A percentile compares a stretch with the other conserved stretches of the same genome.
These are phyloP conservation scores for Tragulus kanchil DNA, from an alignment of 2,113 vertebrate genomes.

Conservation along the genomic window DNA sequence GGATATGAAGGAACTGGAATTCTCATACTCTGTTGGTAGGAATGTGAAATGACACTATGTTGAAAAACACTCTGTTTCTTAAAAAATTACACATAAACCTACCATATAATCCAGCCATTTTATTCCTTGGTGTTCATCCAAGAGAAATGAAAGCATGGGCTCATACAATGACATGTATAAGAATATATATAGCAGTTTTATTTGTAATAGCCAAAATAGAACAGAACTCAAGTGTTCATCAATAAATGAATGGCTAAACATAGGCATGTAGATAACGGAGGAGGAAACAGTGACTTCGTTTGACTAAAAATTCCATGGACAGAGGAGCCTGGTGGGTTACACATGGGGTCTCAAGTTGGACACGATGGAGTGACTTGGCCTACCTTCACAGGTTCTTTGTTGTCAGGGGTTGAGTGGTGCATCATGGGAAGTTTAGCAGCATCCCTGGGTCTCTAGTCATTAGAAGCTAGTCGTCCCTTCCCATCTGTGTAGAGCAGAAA, in stretches of 20 bases:
- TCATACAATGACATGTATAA: neutral
- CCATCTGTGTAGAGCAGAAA: neutral
- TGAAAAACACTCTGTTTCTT: no score
- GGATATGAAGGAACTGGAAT: no score
- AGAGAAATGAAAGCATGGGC: neutral
- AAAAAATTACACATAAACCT: no score
- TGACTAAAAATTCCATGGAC: neutral
- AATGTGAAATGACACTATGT: no score
- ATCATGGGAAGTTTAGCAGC: neutral
- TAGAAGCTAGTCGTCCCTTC: neutral
- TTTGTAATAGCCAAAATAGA: neutral
- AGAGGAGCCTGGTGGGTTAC: neutral
- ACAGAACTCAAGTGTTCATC: neutral
- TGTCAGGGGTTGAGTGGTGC: neutral
- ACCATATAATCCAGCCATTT: neutral
- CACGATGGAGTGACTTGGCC: accelerated
- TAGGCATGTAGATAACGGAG: no score
- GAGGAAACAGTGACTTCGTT: neutral
- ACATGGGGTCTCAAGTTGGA: neutral
- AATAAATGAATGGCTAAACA: neutral
- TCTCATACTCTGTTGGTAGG: no score
- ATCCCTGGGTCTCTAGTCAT: neutral
- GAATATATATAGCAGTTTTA: neutral
- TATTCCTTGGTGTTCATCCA: neutral
- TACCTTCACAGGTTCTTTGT: neutral